Evolutionary conservation across 2,113 vertebrate species (phyloP), one percentile per base, ranked within the genome.

Genomic region (Colius striatus): DNA sequence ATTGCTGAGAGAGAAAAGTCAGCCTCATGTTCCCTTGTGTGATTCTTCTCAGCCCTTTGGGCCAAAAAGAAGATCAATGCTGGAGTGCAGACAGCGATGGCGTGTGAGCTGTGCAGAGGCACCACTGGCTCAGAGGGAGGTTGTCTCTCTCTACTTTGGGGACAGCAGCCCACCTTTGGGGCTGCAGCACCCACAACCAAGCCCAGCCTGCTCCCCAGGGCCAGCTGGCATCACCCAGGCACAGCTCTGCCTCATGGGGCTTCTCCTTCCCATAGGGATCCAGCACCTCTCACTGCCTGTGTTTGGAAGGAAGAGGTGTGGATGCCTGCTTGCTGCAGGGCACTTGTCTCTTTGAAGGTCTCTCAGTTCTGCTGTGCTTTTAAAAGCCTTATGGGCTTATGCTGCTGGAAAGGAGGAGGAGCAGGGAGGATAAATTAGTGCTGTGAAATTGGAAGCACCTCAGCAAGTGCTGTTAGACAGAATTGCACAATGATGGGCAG

Each of bases 301-400:
- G 9, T 67, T 50, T 72, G 83, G 76, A 16, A 53, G 54, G 63
- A 32, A 41, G 54, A 34, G 29, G 20, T 2, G 3, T 36, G 0
- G 0, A 12, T 66, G 19, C 57, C 19, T 0, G 2, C 57, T 86
- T 0, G 0, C 76, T 65, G 48, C 62, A 60, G 62, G 53, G 34
- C 22, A n/a, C 4, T 1, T 26, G 11, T 71, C 53, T 30, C 79
- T 79, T n/a, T 71, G 61, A 58, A 83, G 62, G 51, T 36, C 8
- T 71, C 75, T 53, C 4, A 1, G 22, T 51, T 34, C 34, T 1
- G 2, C 67, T 86, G 63, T 7, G 6, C 53, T 65, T 61, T 60
- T 21, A 55, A 76, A 63, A 89, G 34, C 54, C 25, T 57, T 48
- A 13, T 20, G 67, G 62, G 32, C 38, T 89, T 43, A 6, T 17